Base-by-base conservation (phyloP, 2,888 invertebrate species). In the Heliconius hortense region DNA sequence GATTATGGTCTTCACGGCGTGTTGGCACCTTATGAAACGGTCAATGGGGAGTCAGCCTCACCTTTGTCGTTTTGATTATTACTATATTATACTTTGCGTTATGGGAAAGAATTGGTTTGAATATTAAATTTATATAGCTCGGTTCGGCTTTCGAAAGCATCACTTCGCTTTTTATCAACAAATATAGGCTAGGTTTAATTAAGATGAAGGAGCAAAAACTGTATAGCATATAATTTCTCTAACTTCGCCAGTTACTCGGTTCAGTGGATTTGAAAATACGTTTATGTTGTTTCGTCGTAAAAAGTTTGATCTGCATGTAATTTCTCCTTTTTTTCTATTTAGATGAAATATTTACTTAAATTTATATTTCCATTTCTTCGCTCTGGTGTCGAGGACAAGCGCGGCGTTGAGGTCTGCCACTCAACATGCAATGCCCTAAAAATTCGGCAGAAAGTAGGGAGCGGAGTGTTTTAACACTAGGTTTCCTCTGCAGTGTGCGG, bases 1-100 rank as follows among this genome's bases (percentile, higher is more conserved):
- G 89, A 94, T 94, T 93, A 93, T 85, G 80, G 85, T 80, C 86
- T 91, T 92, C 93, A 93, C 89, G 93, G 86, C 83, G 86, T 80
- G 84, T 91, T 90, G 84, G 82, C 84, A 89, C 81, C 86, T 91
- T 87, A 92, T 92, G 90, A 90, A 90, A 90, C 84, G 87, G 89
- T 90, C 92, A 87, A 90, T 93, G 91, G 93, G 91, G 90, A 89
- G 89, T 88, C 92, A 88, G 86, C 79, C 77, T 79, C 79, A 86
- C 85, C 87, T 89, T 89, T 90, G 87, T 88, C 81, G 69, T 78
- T 82, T 85, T 90, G 91, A 92, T 92, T 93, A 92, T 48, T 48
- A 48, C 18, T 48, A 90, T 89, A 91, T 91, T 89, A 84, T 86
- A 76, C 88, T 86, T 81, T 81, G 84, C 84, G 86, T 87, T 88